phyloP scores from a whole-genome alignment of 2,797 vertebrate species.

The Choloepus didactylus region DNA sequence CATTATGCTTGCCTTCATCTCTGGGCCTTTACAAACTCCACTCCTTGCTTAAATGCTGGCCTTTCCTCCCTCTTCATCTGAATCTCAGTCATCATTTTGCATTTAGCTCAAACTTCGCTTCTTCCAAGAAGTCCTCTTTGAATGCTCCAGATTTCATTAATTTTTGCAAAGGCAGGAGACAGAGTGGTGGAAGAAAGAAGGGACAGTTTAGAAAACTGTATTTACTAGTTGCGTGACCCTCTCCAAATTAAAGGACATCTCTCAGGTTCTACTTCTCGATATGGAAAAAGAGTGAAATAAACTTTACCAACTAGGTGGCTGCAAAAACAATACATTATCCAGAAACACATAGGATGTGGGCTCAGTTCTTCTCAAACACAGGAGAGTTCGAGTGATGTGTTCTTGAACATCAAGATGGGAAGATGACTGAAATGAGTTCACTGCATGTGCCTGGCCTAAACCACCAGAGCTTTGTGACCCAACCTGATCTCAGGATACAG shows the following conservation, averaged over 20 bases:
- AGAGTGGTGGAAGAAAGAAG: not conserved
- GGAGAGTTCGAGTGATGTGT: not conserved
- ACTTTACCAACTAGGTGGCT: not conserved
- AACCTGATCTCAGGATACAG: not conserved
- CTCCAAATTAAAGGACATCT: not conserved
- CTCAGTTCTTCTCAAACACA: not conserved
- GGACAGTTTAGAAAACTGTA: not conserved
- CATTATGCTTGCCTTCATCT: not conserved
- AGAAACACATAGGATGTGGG: not conserved
- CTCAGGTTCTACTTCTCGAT: not conserved
- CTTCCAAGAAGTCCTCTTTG: not conserved
- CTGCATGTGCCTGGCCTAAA: not conserved
- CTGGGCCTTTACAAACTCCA: not conserved
- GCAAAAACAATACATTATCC: conserved; percentile 5
- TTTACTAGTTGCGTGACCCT: not conserved
- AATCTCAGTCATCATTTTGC: not conserved
- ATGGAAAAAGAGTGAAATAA: conserved; percentile 12
- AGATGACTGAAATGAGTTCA: conserved; percentile 1
- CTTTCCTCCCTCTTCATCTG: not conserved
- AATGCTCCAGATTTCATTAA: not conserved
- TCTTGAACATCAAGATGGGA: not conserved
- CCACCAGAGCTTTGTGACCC: not conserved
- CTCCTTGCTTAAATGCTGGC: not conserved
- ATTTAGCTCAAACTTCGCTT: not conserved
- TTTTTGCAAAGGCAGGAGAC: not conserved